phyloP scores from a whole-genome alignment of 2,113 vertebrate species.

The Condylura cristata region DNA sequence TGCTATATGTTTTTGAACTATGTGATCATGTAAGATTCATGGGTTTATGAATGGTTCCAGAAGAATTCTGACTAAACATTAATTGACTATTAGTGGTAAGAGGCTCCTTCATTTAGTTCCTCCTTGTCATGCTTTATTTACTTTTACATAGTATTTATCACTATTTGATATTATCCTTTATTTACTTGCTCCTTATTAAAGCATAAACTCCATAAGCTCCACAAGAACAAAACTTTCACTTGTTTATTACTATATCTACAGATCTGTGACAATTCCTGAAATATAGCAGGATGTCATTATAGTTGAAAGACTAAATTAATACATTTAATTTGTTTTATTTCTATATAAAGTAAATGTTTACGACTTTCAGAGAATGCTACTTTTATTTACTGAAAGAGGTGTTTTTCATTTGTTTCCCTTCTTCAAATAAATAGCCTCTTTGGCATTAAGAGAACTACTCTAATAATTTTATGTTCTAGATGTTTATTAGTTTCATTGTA shows the following conservation, averaged over 20 bases:
- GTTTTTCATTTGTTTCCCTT: neutral
- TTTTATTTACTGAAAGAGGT: neutral
- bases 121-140: neutral
- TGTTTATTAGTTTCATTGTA: neutral
- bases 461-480: neutral
- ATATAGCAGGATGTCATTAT: neutral
- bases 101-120: neutral
- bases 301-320: neutral
- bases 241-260: neutral
- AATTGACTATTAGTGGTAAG: neutral
- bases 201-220: neutral
- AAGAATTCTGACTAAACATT: neutral
- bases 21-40: slow-evolving; percentile 36
- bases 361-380: neutral
- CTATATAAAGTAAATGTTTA: neutral
- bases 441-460: neutral
- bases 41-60: slow-evolving; percentile 14
- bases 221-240: neutral
- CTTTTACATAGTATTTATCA: neutral
- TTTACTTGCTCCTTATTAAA: neutral
- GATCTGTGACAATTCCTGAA: neutral
- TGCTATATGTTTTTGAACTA: slow-evolving; percentile 37
- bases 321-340: neutral
- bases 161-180: neutral
- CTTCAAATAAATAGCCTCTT: neutral